These are phyloP conservation scores for Spermophilus dauricus DNA, from an alignment of 2,113 vertebrate genomes.

Conservation along the genomic window DNA sequence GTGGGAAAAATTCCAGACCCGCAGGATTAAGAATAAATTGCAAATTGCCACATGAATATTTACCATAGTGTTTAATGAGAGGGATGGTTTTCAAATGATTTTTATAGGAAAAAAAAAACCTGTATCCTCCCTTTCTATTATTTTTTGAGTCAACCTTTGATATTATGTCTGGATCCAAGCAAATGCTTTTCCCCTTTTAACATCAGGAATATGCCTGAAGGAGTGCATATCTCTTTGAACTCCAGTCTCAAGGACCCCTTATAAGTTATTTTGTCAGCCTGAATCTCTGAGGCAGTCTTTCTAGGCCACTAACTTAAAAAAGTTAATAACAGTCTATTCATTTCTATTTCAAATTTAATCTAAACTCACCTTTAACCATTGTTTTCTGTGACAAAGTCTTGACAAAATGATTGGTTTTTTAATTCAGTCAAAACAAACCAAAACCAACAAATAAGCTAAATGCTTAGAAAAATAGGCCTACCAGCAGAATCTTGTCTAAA, in stretches of 20 bases:
- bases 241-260: not conserved
- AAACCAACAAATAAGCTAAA: not conserved
- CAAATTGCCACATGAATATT: slow-evolving; percentile 34
- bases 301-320: not conserved
- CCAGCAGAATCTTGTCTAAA: not conserved
- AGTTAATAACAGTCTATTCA: not conserved
- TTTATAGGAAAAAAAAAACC: not conserved
- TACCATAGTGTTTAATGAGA: not conserved
- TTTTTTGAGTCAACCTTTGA: not conserved
- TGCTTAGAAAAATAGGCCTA: not conserved
- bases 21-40: slow-evolving; percentile 49
- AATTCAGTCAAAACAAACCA: not conserved
- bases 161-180: not conserved
- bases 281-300: not conserved
- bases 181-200: not conserved
- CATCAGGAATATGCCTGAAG: not conserved
- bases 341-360: not conserved
- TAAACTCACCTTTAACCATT: not conserved
- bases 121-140: not conserved
- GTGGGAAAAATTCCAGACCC: slow-evolving; percentile 42
- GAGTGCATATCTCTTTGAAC: not conserved
- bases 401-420: not conserved
- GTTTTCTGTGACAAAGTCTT: not conserved
- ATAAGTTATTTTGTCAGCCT: not conserved
- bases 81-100: slow-evolving; percentile 36